phyloP scores from a whole-genome alignment of 2,113 vertebrate genomes.

The Lampris megalopsis region DNA sequence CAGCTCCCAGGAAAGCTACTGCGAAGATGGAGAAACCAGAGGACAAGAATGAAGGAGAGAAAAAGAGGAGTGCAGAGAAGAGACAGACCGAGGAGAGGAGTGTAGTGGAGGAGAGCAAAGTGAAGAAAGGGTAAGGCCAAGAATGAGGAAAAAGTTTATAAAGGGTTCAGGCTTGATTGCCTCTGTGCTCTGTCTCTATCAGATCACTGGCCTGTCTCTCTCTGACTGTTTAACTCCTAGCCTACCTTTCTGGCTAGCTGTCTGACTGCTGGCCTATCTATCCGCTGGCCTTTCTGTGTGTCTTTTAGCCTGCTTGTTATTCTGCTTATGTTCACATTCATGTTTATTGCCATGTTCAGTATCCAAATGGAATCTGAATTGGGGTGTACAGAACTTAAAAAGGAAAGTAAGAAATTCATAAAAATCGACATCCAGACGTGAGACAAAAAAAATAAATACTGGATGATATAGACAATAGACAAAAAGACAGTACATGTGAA shows the following conservation, averaged over 20 bases:
- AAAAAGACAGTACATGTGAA: too few relatives aligned
- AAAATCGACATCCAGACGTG: too few relatives aligned
- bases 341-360: too few relatives aligned
- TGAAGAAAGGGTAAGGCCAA: slow-evolving; percentile 63
- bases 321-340: too few relatives aligned
- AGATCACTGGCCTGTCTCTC: not conserved
- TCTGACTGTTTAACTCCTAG: not conserved
- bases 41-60: slow-evolving; percentile 47
- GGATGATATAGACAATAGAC: too few relatives aligned
- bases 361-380: too few relatives aligned
- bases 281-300: not conserved
- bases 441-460: too few relatives aligned
- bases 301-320: too few relatives aligned
- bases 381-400: too few relatives aligned
- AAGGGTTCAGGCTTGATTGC: not conserved
- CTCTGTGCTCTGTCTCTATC: too few relatives aligned
- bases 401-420: too few relatives aligned
- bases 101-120: slow-evolving; percentile 61
- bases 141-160: not conserved
- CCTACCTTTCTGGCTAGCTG: not conserved
- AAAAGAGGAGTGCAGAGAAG: slow-evolving; percentile 41
- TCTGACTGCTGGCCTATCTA: not conserved
- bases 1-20: slow-evolving; percentile 85
- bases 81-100: slow-evolving; percentile 29
- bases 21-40: slow-evolving; percentile 69